Percentiles rank a stretch among this genome's conserved stretches.
Conservation (phyloP, 2,888 invertebrate genomes). For the Eremobia ochroleuca region DNA sequence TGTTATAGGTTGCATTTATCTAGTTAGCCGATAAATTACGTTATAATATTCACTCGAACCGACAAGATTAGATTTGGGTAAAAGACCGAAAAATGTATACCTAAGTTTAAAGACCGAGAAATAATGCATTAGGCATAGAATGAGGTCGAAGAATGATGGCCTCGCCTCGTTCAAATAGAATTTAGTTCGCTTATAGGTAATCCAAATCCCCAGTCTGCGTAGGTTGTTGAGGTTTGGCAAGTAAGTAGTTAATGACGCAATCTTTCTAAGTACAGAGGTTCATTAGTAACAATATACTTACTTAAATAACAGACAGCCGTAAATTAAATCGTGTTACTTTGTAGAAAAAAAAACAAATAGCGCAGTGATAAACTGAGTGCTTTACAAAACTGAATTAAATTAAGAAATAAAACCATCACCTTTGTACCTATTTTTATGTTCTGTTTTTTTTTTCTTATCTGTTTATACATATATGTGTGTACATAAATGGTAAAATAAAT, state of each 20-base stretch:
- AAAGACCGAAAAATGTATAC: background rate
- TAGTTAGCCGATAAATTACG: background rate
- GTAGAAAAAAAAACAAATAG: background rate
- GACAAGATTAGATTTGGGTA: background rate
- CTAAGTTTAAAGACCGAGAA: background rate
- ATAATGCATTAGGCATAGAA: conserved; percentile 5
- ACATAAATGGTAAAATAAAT: no score
- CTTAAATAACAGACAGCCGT: background rate
- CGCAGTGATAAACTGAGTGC: background rate
- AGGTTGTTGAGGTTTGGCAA: conserved; percentile 30
- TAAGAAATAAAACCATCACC: no score
- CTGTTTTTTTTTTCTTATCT: no score
- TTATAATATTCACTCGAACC: background rate
- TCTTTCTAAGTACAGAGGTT: conserved; percentile 4
- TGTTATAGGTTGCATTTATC: background rate
- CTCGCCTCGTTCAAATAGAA: conserved; percentile 51
- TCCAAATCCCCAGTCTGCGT: conserved; percentile 28
- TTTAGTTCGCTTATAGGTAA: conserved; percentile 43
- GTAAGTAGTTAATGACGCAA: conserved; percentile 30
- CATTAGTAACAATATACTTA: background rate
- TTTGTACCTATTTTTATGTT: no score
- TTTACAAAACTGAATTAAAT: no score
- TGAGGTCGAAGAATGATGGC: conserved; percentile 30
- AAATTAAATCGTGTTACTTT: background rate
- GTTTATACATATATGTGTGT: no score